Percentiles rank a stretch among this genome's conserved stretches.
phyloP scores from a whole-genome alignment of 2,113 vertebrate genomes.

The Gopherus evgoodei region DNA sequence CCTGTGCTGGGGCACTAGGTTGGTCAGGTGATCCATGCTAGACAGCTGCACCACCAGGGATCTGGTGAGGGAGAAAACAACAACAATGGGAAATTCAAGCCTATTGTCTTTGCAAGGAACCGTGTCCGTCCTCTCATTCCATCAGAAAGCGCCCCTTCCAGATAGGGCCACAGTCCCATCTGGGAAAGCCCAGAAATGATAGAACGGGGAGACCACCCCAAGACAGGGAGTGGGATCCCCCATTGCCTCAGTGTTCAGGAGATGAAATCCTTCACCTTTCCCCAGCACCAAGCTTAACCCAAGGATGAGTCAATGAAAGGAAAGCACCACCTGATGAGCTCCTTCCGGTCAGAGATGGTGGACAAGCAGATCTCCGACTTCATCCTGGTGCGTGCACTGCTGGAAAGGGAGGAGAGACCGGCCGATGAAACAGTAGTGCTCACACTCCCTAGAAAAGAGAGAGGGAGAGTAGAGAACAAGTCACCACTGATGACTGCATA shows the following conservation, averaged over 20 bases:
- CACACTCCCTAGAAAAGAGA: constrained; percentile 60
- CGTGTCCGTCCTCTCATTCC: background rate
- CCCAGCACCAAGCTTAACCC: background rate
- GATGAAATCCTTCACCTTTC: background rate
- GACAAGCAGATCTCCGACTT: constrained; percentile 72
- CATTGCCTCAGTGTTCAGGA: background rate
- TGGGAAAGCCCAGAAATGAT: background rate
- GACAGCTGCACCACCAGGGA: constrained; percentile 78
- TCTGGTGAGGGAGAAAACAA: constrained; percentile 60
- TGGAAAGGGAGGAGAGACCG: constrained; percentile 68
- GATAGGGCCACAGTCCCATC: background rate
- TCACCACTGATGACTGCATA: background rate
- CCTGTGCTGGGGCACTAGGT: constrained; percentile 60
- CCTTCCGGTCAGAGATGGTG: background rate
- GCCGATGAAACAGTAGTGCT: constrained; percentile 44
- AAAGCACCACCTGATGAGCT: constrained; percentile 64
- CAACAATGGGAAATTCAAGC: background rate
- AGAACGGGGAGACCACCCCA: background rate
- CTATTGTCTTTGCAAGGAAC: background rate
- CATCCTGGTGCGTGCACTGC: constrained; percentile 56
- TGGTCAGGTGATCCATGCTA: constrained; percentile 58
- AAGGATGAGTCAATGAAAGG: background rate
- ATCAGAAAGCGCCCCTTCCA: background rate
- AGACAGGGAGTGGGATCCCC: background rate
- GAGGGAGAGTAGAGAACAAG: background rate